A percentile compares a stretch with the other conserved stretches of the same genome.
Conservation (phyloP, 2,888 invertebrate genomes). For the Anarsia innoxiella region DNA sequence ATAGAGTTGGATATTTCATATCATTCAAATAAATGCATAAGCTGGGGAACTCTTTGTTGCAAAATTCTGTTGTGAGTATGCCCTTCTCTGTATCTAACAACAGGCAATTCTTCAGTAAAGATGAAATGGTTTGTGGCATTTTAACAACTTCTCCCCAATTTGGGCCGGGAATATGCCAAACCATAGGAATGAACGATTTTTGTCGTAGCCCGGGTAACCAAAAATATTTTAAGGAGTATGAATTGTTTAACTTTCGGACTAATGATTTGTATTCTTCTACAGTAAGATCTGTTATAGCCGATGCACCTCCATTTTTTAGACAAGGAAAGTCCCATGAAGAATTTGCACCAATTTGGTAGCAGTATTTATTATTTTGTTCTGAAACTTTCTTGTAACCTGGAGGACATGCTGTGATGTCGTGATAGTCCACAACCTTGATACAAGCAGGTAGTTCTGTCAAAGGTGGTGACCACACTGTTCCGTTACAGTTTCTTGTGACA, state of each 20-base stretch:
- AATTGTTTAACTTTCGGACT: slow-evolving; percentile 28
- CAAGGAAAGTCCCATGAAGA: slow-evolving; percentile 55
- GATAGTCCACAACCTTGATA: slow-evolving; percentile 33
- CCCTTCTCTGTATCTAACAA: slow-evolving; percentile 39
- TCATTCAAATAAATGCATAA: slow-evolving; percentile 58
- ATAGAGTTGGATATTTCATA: slow-evolving; percentile 43
- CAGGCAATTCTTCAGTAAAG: slow-evolving; percentile 46
- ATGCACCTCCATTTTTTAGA: slow-evolving; percentile 51
- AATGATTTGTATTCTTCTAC: slow-evolving; percentile 37
- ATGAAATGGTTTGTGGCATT: slow-evolving; percentile 12
- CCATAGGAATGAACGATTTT: slow-evolving; percentile 53
- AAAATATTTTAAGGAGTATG: slow-evolving; percentile 37
- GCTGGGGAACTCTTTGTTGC: slow-evolving; percentile 42
- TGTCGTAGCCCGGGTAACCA: slow-evolving; percentile 69
- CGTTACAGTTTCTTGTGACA: slow-evolving; percentile 48
- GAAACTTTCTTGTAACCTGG: slow-evolving; percentile 47
- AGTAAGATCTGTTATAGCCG: slow-evolving; percentile 50
- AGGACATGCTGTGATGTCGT: slow-evolving; percentile 44
- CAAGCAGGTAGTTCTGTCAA: slow-evolving; percentile 39
- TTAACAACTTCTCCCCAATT: slow-evolving; percentile 38
- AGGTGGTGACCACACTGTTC: slow-evolving; percentile 41
- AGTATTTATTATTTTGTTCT: slow-evolving; percentile 40
- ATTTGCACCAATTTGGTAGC: slow-evolving; percentile 41
- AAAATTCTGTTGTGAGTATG: slow-evolving; percentile 39
- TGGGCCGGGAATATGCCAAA: slow-evolving; percentile 67